Conservation (phyloP, 2,797 vertebrate species). For the Mastacembelus armatus region DNA sequence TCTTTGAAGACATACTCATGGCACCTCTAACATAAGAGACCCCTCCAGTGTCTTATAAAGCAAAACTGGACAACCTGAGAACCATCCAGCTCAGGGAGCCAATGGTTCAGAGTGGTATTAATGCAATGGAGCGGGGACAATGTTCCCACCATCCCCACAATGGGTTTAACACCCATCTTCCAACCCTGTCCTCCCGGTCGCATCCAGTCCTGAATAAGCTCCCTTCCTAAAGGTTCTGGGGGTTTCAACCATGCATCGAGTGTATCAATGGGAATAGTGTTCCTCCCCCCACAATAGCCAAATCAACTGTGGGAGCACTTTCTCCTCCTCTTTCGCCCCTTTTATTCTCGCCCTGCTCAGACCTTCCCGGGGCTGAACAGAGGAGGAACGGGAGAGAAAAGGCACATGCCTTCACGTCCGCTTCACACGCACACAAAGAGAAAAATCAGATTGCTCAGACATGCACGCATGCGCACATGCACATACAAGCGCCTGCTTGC, state of each 20-base stretch:
- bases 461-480: conserved; percentile 68
- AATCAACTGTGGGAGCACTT: conserved; percentile 81
- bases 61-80: conserved; percentile 45
- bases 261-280: conserved; percentile 83
- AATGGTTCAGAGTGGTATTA: conserved; percentile 65
- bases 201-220: conserved; percentile 75
- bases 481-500: too few relatives aligned
- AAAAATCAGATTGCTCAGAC: conserved; percentile 76
- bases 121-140: conserved; percentile 75
- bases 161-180: conserved; percentile 79
- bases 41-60: conserved; percentile 35
- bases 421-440: conserved; percentile 74
- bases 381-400: conserved; percentile 74
- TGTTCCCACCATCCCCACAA: conserved; percentile 83
- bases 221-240: conserved; percentile 77
- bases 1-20: conserved; percentile 9
- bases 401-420: conserved; percentile 85
- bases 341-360: conserved; percentile 76
- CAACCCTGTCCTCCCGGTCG: conserved; percentile 61
- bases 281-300: conserved; percentile 80
- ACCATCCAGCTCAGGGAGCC: conserved; percentile 46
- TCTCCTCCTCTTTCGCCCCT: conserved; percentile 68
- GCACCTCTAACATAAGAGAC: conserved; percentile 24
- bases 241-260: conserved; percentile 79
- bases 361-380: conserved; percentile 71